phyloP scores from a whole-genome alignment of 2,888 invertebrate species.

The Mellilla xanthometata region DNA sequence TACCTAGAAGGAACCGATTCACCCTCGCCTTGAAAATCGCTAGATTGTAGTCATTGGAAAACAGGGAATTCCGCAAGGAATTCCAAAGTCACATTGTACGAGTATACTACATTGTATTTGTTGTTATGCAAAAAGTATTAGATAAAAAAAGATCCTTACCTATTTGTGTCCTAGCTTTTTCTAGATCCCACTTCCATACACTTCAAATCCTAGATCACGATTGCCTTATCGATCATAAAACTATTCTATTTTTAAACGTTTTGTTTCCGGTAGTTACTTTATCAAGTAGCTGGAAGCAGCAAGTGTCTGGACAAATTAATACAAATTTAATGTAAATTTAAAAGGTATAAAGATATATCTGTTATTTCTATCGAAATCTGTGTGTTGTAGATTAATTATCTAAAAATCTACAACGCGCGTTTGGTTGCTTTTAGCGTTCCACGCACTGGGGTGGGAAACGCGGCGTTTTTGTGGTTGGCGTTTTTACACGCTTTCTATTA shows the following conservation, averaged over 20 bases:
- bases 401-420: slow-evolving; percentile 17
- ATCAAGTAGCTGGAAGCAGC: too few relatives aligned
- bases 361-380: slow-evolving; percentile 12
- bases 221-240: not conserved
- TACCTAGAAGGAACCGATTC: too few relatives aligned
- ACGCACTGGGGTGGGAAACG: slow-evolving; percentile 12
- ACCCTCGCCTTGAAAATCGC: too few relatives aligned
- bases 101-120: too few relatives aligned
- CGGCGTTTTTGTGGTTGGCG: slow-evolving; percentile 1
- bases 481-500: too few relatives aligned
- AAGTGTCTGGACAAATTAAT: not conserved
- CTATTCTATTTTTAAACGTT: too few relatives aligned
- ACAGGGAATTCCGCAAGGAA: too few relatives aligned
- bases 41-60: too few relatives aligned
- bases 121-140: too few relatives aligned
- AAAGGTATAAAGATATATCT: slow-evolving; percentile 14
- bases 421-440: slow-evolving; percentile 4
- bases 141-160: not conserved
- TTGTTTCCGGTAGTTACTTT: too few relatives aligned
- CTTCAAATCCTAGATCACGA: not conserved
- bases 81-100: too few relatives aligned
- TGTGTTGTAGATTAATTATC: slow-evolving; percentile 17
- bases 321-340: slow-evolving; percentile 2
- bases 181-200: not conserved
- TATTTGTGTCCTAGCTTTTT: not conserved